These are phyloP conservation scores for Orthonyx spaldingii DNA, from an alignment of 2,113 vertebrate genomes.

Conservation along the genomic window DNA sequence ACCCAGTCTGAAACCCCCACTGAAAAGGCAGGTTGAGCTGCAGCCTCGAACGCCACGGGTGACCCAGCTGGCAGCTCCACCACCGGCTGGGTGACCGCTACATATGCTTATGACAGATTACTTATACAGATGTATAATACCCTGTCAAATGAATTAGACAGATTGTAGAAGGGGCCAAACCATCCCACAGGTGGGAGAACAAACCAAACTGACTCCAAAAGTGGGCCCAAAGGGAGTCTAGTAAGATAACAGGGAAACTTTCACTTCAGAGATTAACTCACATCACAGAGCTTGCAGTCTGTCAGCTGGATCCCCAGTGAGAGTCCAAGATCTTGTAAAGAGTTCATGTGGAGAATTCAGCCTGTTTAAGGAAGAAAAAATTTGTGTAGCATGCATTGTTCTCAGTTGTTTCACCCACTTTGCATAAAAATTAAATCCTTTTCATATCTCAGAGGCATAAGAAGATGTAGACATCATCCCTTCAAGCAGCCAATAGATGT, in stretches of 20 bases:
- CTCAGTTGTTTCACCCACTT: not conserved
- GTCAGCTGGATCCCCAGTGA: rapidly evolving
- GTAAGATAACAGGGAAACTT: not conserved
- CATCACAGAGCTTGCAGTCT: not conserved
- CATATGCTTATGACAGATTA: not conserved
- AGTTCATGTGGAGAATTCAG: not conserved
- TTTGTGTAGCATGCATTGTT: not conserved
- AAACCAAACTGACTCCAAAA: not conserved
- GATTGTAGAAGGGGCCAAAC: not conserved
- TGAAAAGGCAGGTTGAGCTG: too few species aligned
- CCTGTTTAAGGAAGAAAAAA: not conserved
- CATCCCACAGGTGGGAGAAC: not conserved
- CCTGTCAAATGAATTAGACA: not conserved
- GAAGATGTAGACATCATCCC: not conserved
- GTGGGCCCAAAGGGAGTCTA: not conserved
- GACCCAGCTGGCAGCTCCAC: too few species aligned
- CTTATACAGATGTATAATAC: not conserved
- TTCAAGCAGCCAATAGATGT: not conserved
- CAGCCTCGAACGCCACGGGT: too few species aligned
- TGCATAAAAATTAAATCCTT: not conserved
- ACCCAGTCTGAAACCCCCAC: too few species aligned
- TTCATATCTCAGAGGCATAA: not conserved
- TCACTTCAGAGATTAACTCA: not conserved
- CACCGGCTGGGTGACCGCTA: too few species aligned
- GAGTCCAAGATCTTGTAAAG: not conserved